Percentiles rank a stretch among this genome's conserved stretches.
These are phyloP conservation scores for Oncorhynchus keta DNA, from an alignment of 2,113 vertebrate species.

Conservation along the genomic window DNA sequence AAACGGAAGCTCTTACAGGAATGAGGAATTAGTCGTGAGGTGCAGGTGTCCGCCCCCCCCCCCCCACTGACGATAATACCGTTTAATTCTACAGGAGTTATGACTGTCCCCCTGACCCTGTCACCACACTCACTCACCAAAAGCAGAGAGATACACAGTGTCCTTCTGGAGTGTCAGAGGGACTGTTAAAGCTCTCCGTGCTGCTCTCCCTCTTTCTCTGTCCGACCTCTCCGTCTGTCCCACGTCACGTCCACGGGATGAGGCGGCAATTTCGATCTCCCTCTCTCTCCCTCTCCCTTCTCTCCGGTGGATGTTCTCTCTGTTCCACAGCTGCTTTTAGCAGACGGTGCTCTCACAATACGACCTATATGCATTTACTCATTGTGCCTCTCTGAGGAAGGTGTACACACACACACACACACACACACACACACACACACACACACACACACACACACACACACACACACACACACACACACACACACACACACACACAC, in stretches of 20 bases:
- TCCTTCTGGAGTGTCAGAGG: too few relatives aligned
- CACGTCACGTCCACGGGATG: too few relatives aligned
- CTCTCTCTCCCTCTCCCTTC: background rate
- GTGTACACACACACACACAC: background rate
- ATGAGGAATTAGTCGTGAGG: too few relatives aligned
- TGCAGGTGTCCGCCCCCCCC: too few relatives aligned
- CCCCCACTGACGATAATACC: too few relatives aligned
- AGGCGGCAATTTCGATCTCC: background rate
- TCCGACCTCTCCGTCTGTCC: too few relatives aligned
- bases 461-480: slow-evolving; percentile 3
- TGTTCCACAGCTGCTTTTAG: background rate
- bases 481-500: background rate
- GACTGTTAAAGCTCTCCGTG: background rate
- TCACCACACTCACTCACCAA: too few relatives aligned
- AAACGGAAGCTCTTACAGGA: too few relatives aligned
- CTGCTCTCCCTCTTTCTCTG: too few relatives aligned
- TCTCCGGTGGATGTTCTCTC: background rate
- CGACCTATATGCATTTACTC: slow-evolving; percentile 13
- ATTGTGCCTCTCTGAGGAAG: background rate
- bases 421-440: background rate
- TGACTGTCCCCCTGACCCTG: too few relatives aligned
- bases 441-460: slow-evolving; percentile 1
- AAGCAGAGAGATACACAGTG: too few relatives aligned
- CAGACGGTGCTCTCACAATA: background rate
- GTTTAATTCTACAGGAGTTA: too few relatives aligned